A percentile compares a stretch with the other conserved stretches of the same genome.
These are phyloP conservation scores for Entomobrya multifasciata DNA, from an alignment of 2,888 invertebrate species.

Conservation along the genomic window DNA sequence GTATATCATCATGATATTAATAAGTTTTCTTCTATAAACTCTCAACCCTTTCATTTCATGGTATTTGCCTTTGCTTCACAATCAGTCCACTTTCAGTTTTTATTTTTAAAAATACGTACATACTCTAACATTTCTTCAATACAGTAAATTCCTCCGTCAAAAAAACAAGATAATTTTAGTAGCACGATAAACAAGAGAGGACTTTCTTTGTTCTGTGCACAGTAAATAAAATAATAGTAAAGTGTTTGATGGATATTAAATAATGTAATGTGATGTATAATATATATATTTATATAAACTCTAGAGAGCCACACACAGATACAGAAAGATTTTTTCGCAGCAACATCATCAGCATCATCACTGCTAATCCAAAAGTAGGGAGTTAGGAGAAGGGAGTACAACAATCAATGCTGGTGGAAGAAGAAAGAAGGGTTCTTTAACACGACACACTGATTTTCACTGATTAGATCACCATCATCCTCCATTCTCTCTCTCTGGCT, in stretches of 20 bases:
- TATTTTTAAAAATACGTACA: constrained; percentile 11
- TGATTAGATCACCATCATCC: neutral
- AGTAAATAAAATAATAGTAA: neutral
- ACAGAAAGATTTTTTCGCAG: constrained; percentile 15
- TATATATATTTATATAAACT: neutral
- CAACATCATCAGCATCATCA: neutral
- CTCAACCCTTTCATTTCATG: neutral
- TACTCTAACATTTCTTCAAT: constrained; percentile 1
- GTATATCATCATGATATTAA: constrained; percentile 60
- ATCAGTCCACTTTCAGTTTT: neutral
- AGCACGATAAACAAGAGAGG: neutral
- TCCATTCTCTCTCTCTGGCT: neutral
- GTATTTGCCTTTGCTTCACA: neutral
- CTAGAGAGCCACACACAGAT: constrained; percentile 46
- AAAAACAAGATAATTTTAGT: neutral
- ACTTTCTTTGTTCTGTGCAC: neutral
- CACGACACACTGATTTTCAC: neutral
- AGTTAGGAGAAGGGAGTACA: constrained; percentile 9
- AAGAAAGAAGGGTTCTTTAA: neutral
- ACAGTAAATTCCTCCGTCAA: constrained; percentile 9
- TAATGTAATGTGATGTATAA: constrained; percentile 15
- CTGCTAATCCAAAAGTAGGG: neutral
- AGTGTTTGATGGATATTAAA: neutral
- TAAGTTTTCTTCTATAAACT: constrained; percentile 33
- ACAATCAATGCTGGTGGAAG: constrained; percentile 4